Evolutionary conservation across 2,888 invertebrate species (phyloP).

Genomic region (Penaeus monodon): DNA sequence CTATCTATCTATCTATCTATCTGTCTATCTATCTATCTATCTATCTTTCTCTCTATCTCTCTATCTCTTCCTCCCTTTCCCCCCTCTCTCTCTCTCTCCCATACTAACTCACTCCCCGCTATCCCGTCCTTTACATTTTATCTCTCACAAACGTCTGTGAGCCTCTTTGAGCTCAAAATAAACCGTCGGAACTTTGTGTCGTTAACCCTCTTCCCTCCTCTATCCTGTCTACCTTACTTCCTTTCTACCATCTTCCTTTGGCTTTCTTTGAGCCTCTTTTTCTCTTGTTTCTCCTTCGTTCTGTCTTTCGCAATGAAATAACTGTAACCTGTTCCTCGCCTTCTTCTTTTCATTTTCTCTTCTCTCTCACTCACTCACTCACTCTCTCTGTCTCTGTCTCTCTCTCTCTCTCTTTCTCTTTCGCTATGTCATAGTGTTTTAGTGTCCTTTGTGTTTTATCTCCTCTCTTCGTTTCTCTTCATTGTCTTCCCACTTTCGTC

Average conservation of each 20-base stretch:
- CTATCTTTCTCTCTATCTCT: not conserved
- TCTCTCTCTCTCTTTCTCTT: constrained; percentile 1
- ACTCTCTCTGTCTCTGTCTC: not conserved
- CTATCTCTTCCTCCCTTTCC: no score
- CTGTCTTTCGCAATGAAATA: no score
- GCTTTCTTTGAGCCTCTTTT: not conserved
- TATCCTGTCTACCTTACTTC: not conserved
- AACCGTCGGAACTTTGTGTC: constrained; percentile 36
- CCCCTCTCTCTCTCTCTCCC: no score
- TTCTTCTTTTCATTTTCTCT: no score
- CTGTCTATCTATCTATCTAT: not conserved
- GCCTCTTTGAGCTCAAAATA: constrained; percentile 24
- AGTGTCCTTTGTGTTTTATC: not conserved
- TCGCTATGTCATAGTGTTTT: not conserved
- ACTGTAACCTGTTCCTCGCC: no score
- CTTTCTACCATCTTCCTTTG: not conserved
- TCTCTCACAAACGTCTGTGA: constrained; percentile 25
- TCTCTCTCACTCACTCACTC: not conserved
- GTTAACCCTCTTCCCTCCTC: constrained; percentile 27
- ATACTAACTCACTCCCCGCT: not conserved
- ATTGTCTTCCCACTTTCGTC: not conserved
- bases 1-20: not conserved
- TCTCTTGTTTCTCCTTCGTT: not conserved
- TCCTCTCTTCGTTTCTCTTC: not conserved
- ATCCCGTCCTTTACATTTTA: constrained; percentile 22